phyloP scores from a whole-genome alignment of 2,797 vertebrate genomes.

The Onychomys arenicola region DNA sequence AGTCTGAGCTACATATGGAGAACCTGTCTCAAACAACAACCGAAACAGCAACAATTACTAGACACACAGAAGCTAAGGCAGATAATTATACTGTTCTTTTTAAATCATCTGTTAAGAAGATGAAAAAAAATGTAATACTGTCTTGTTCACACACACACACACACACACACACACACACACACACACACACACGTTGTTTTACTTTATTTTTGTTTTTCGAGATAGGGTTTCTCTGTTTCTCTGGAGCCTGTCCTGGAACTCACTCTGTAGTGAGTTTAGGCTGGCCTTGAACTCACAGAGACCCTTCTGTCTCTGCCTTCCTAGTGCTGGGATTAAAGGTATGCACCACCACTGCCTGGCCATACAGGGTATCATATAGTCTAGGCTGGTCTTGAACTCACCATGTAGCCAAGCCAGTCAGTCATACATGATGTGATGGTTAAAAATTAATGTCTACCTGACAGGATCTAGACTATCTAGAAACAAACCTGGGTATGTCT shows the following conservation, averaged over 20 bases:
- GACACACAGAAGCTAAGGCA: constrained; percentile 12
- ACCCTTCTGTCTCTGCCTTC: too few species aligned
- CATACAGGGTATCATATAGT: background rate
- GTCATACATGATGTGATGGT: background rate
- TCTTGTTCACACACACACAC: background rate
- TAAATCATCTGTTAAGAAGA: constrained; percentile 31
- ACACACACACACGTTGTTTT: background rate
- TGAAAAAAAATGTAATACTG: background rate
- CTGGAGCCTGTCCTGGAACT: too few species aligned
- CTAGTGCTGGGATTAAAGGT: too few species aligned
- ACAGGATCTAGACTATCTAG: background rate
- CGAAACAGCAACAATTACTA: background rate
- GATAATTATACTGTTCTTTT: background rate
- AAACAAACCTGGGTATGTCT: background rate
- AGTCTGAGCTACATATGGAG: background rate
- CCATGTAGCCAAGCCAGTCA: background rate
- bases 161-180: background rate
- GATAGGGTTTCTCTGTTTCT: too few species aligned
- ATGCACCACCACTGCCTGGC: too few species aligned
- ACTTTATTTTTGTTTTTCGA: too few species aligned
- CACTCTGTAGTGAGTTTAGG: too few species aligned
- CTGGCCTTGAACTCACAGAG: too few species aligned
- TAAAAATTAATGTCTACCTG: background rate
- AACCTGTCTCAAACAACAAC: background rate
- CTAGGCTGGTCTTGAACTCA: background rate